Conservation (phyloP, 2,888 invertebrate genomes). For the Nemurella pictetii region DNA sequence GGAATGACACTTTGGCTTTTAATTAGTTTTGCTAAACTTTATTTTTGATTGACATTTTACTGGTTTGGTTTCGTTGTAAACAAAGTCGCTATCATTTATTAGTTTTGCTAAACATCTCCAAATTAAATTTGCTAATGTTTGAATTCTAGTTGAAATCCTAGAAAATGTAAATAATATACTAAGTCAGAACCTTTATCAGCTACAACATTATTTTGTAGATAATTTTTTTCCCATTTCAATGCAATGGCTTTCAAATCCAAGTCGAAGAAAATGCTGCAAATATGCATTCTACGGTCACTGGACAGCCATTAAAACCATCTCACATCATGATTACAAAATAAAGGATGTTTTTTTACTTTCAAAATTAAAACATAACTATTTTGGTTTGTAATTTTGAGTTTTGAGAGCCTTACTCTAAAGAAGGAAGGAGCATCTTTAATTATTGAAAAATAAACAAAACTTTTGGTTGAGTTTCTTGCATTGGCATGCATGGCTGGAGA, state of each 20-base stretch:
- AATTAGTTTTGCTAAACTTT: conserved; percentile 1
- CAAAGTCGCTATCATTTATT: not conserved
- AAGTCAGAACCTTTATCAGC: not conserved
- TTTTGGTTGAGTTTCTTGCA: not conserved
- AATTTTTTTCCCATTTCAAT: not conserved
- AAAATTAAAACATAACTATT: not conserved
- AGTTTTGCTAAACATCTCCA: not conserved
- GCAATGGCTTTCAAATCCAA: too few relatives aligned
- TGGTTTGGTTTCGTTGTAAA: conserved; percentile 2
- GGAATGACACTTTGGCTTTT: not conserved
- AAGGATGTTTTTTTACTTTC: not conserved
- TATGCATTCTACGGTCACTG: not conserved
- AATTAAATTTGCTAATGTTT: not conserved
- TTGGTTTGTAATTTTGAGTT: conserved; percentile 3
- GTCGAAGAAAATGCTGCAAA: not conserved
- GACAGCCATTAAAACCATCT: not conserved
- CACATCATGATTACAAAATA: not conserved
- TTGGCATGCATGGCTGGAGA: not conserved
- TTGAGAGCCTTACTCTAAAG: conserved; percentile 42
- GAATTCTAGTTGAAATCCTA: not conserved
- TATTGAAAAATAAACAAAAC: not conserved
- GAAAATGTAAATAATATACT: not conserved
- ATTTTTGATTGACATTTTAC: conserved; percentile 14
- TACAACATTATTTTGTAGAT: not conserved
- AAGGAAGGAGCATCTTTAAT: conserved; percentile 37